Conservation (phyloP, 2,113 vertebrate species). For the Pseudorhombus dupliciocellatus region DNA sequence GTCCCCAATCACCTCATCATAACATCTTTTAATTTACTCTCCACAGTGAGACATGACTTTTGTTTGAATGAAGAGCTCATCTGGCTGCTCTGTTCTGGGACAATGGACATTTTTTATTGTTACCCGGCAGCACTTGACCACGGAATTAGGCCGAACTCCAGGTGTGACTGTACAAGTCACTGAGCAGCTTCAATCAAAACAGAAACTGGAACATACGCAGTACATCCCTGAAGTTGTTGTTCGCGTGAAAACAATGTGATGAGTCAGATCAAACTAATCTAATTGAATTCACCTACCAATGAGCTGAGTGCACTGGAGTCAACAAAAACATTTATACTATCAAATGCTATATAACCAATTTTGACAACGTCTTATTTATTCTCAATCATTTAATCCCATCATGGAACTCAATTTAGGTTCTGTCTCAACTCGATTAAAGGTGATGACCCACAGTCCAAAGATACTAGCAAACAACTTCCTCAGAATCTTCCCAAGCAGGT, state of each 20-base stretch:
- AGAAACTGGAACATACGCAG: neutral
- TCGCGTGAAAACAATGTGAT: neutral
- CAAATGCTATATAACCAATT: neutral
- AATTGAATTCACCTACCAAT: neutral
- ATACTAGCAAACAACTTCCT: too few species aligned
- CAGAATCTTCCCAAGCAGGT: too few species aligned
- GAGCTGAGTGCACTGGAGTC: neutral
- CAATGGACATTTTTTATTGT: neutral
- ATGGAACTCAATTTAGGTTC: too few species aligned
- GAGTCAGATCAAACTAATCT: neutral
- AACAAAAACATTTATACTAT: neutral
- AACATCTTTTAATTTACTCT: neutral
- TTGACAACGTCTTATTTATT: neutral
- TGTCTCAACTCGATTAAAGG: too few species aligned
- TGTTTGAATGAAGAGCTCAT: neutral
- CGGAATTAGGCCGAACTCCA: neutral
- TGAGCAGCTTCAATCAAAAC: neutral
- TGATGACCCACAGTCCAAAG: too few species aligned
- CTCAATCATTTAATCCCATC: too few species aligned
- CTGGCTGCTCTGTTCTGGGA: neutral
- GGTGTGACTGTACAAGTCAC: neutral
- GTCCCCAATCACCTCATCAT: neutral
- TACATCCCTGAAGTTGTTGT: neutral
- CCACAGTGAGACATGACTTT: neutral
- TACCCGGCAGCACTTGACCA: neutral